Evolutionary conservation across 2,113 vertebrate genomes (phyloP).

Genomic region (Phylloscopus trochilus): DNA sequence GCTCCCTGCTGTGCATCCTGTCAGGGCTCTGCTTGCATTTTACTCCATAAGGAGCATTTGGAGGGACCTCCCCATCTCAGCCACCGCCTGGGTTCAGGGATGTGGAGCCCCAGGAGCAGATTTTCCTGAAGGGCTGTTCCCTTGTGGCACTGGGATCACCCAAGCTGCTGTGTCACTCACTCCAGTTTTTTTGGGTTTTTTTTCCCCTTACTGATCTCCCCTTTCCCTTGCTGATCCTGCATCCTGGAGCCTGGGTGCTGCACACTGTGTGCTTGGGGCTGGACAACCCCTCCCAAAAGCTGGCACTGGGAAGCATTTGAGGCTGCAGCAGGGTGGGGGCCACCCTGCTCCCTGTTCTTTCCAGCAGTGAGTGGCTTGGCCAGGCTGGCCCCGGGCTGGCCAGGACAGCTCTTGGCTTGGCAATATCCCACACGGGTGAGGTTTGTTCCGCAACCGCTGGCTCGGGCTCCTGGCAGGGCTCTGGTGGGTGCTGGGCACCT

Average conservation of each 20-base stretch:
- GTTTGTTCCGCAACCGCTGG: neutral
- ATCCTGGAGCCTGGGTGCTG: neutral
- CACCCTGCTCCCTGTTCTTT: neutral
- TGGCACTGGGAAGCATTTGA: neutral
- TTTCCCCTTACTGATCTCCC: neutral
- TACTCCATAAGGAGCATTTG: neutral
- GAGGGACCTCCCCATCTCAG: neutral
- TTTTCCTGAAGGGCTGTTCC: neutral
- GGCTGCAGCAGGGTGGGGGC: neutral
- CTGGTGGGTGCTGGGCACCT: neutral
- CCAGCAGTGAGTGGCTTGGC: neutral
- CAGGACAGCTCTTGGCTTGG: neutral
- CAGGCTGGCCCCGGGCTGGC: neutral
- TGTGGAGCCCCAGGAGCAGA: accelerated
- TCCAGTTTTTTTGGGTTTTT: neutral
- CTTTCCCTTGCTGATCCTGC: accelerated
- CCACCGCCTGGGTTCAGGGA: accelerated
- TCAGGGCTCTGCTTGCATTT: neutral
- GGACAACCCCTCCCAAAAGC: neutral
- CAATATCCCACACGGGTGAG: neutral
- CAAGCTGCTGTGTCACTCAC: neutral
- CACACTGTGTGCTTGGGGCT: neutral
- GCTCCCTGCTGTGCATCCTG: neutral
- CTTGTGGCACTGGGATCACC: neutral
- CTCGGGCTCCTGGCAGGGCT: neutral